Percentiles rank a stretch among this genome's conserved stretches.
phyloP scores from a whole-genome alignment of 2,797 vertebrate species.

The Coregonus ussuriensis region DNA sequence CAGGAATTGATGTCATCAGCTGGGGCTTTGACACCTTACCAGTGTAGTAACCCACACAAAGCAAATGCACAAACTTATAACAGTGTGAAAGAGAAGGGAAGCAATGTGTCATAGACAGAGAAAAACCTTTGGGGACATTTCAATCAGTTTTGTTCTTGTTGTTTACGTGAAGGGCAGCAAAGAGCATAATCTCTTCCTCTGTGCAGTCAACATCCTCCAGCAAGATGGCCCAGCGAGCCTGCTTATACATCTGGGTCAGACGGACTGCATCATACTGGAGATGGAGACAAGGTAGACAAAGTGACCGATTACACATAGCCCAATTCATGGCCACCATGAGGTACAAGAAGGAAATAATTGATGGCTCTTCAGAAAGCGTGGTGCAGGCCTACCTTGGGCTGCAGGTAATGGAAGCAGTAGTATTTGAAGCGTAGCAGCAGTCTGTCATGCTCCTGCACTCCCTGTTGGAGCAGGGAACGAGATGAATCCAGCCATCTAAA shows the following conservation, averaged over 20 bases:
- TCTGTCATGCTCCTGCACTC: conserved; percentile 66
- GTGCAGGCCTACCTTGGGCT: conserved; percentile 67
- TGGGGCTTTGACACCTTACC: conserved; percentile 69
- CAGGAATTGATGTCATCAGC: conserved; percentile 36
- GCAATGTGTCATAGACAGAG: not conserved
- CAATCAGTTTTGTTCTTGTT: too few relatives aligned
- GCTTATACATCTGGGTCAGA: conserved; percentile 80
- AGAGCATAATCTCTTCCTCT: conserved; percentile 82
- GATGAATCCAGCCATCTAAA: conserved; percentile 81
- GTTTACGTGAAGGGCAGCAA: conserved; percentile 78
- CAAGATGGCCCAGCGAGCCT: conserved; percentile 79
- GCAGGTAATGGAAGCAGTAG: conserved; percentile 76
- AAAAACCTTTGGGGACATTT: not conserved
- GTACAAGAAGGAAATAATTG: not conserved
- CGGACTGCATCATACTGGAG: conserved; percentile 73
- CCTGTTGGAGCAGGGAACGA: conserved; percentile 78
- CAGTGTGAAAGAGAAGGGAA: not conserved
- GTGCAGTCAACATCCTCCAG: conserved; percentile 80
- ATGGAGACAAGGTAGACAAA: not conserved
- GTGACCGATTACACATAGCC: not conserved
- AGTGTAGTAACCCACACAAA: conserved; percentile 69
- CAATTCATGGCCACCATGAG: not conserved
- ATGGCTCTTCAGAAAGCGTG: not conserved
- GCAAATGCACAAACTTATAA: not conserved
- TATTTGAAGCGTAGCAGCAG: conserved; percentile 80